Percentiles rank a stretch among this genome's conserved stretches.
These are phyloP conservation scores for Cryptocheilus praepositus DNA, from an alignment of 2,888 invertebrate genomes.

Conservation along the genomic window DNA sequence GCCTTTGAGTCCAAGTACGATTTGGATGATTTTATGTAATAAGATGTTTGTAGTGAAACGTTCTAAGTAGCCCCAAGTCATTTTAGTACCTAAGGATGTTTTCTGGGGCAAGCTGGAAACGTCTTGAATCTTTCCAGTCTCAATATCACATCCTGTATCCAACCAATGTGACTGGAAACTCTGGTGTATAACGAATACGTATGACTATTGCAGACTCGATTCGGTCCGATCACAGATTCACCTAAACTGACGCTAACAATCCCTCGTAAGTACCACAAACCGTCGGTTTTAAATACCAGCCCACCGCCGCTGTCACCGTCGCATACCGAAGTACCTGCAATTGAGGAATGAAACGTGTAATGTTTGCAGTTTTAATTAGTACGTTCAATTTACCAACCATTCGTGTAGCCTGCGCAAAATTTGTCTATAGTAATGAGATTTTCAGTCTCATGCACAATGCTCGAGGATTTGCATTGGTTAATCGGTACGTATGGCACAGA, in stretches of 20 bases:
- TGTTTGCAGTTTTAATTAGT: background rate
- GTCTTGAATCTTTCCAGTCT: conserved; percentile 46
- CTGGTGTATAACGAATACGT: conserved; percentile 70
- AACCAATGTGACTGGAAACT: conserved; percentile 64
- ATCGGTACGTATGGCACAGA: conserved; percentile 64
- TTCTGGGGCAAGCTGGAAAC: conserved; percentile 43
- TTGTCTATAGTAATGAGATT: conserved; percentile 68
- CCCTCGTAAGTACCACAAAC: conserved; percentile 73
- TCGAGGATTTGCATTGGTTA: conserved; percentile 55
- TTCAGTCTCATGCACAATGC: conserved; percentile 40
- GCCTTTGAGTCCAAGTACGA: too few species aligned
- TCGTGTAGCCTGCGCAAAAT: conserved; percentile 72
- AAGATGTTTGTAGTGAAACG: too few species aligned
- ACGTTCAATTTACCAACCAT: conserved; percentile 59
- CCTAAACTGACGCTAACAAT: conserved; percentile 74
- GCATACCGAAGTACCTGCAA: conserved; percentile 73
- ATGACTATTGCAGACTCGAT: conserved; percentile 62
- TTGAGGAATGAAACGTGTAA: background rate
- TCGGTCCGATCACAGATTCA: conserved; percentile 42
- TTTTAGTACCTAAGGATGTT: too few species aligned
- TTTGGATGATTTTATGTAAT: too few species aligned
- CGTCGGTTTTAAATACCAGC: conserved; percentile 67
- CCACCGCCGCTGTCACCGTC: conserved; percentile 76
- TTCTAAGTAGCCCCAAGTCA: too few species aligned
- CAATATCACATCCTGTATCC: conserved; percentile 66